Conservation (phyloP, 2,888 invertebrate species). For the Ptilodon capucinus region DNA sequence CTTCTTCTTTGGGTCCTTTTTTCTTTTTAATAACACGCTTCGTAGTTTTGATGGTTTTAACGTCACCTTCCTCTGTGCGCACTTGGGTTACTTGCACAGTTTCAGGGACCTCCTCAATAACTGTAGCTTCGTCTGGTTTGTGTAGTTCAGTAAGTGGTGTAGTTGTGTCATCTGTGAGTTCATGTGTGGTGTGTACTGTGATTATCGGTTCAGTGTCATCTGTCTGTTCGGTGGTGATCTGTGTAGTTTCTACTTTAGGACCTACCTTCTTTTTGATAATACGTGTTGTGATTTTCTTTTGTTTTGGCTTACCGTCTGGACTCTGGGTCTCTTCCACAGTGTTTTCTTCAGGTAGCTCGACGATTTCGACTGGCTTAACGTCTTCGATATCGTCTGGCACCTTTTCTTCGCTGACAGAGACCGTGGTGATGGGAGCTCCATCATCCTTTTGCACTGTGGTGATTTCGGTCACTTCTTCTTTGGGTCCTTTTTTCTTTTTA, state of each 20-base stretch:
- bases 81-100: slow-evolving; percentile 29
- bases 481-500: slow-evolving; percentile 36
- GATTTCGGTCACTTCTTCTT: slow-evolving; percentile 44
- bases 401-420: neutral
- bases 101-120: slow-evolving; percentile 5
- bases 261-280: slow-evolving; percentile 41
- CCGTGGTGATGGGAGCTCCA: slow-evolving; percentile 8
- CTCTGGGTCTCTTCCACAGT: slow-evolving; percentile 21
- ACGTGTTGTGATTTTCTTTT: slow-evolving; percentile 22
- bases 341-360: slow-evolving; percentile 40
- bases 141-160: slow-evolving; percentile 31
- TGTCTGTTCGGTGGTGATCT: slow-evolving; percentile 37
- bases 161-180: slow-evolving; percentile 44
- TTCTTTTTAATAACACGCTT: slow-evolving; percentile 8
- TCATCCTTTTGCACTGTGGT: slow-evolving; percentile 23
- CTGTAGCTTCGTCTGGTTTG: neutral
- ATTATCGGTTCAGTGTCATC: slow-evolving; percentile 23
- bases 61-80: slow-evolving; percentile 25
- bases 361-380: slow-evolving; percentile 10
- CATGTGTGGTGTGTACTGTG: slow-evolving; percentile 39
- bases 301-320: slow-evolving; percentile 45
- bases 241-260: slow-evolving; percentile 63
- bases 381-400: slow-evolving; percentile 10
- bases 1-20: slow-evolving; percentile 6
- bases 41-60: neutral